Conservation (phyloP, 1,140 invertebrate genomes). For the Magallana ariakensis region DNA sequence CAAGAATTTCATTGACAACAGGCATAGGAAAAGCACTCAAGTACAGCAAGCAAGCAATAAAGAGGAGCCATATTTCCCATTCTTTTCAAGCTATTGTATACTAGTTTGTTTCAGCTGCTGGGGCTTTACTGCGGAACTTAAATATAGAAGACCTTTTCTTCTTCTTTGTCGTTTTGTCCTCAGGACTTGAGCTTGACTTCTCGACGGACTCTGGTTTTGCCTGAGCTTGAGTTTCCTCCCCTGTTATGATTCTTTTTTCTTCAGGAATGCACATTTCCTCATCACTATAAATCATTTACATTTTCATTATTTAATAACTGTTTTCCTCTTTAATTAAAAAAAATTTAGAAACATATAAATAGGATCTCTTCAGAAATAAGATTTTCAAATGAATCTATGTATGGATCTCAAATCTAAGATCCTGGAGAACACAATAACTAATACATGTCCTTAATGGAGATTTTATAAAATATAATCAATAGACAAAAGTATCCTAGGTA, state of each 20-base stretch:
- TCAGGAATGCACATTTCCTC: neutral
- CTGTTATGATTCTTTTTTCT: neutral
- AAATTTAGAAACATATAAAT: too few species aligned
- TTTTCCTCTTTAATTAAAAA: neutral
- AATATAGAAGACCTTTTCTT: slow-evolving; percentile 20
- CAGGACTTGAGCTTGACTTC: neutral
- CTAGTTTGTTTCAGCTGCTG: neutral
- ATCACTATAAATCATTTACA: neutral
- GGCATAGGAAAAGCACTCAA: slow-evolving; percentile 79
- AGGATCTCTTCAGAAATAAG: too few species aligned
- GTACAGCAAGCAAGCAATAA: neutral
- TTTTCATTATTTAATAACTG: neutral
- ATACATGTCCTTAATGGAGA: too few species aligned
- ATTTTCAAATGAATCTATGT: too few species aligned
- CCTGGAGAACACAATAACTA: too few species aligned
- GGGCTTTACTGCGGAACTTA: neutral
- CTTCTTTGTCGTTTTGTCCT: slow-evolving; percentile 8
- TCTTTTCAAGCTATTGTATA: neutral
- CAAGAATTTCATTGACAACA: slow-evolving; percentile 89
- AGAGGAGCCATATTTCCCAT: too few species aligned
- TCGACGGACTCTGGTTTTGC: neutral
- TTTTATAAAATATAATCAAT: too few species aligned
- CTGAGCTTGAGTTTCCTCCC: slow-evolving; percentile 1
- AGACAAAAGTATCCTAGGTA: too few species aligned
- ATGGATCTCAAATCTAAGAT: too few species aligned